Base-by-base conservation (phyloP, 2,888 invertebrate species). In the Amphipyra tragopoginis region DNA sequence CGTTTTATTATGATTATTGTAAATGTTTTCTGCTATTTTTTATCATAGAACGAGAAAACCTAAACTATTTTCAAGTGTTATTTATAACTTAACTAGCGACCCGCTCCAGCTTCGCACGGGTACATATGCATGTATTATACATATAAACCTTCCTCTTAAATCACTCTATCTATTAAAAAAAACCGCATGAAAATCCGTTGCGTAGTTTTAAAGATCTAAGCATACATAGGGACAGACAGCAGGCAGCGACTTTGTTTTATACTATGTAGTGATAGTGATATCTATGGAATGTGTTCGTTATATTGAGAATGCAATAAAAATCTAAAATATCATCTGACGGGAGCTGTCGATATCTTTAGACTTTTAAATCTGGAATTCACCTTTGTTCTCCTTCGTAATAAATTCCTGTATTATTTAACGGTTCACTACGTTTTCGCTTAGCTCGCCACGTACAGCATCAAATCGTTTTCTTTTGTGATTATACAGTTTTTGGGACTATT, bases 321-420 rank as follows among this genome's bases (percentile, higher is more conserved):
- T n/a, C 21, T 15, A 9, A 40, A 44, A 44, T 34, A 39, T 65
- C 14, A 9, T 51, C 11, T 29, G 29, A 34, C 56, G 15, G 9
- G 13, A 40, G 14, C 14, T 14, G 5, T 40, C 13, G 7, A 40
- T 40, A 13, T 40, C 14, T 40, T 13, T 40, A 40, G 13, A n/a
- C 29, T 29, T 38, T 38, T 13, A 13, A 14, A 13, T 13, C 2
- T 40, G 6, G 29, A 29, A 13, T 40, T 40, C 14, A 11, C 5
- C 21, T 57, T 51, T 43, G 47, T 51, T 49, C 39, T 51, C 48
- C 44, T 44, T 44, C 15, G 39, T 49, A 45, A 44, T 65, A 64
- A 39, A 64, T 64, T 49, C 34, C 34, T 49, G 44, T 56, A 39
- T 44, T 55, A 6, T 7, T 40, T 13, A 39, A 49, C n/a, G 29